A percentile compares a stretch with the other conserved stretches of the same genome.
These are phyloP conservation scores for Protosalanx chinensis DNA, from an alignment of 2,797 vertebrate species.

Conservation along the genomic window DNA sequence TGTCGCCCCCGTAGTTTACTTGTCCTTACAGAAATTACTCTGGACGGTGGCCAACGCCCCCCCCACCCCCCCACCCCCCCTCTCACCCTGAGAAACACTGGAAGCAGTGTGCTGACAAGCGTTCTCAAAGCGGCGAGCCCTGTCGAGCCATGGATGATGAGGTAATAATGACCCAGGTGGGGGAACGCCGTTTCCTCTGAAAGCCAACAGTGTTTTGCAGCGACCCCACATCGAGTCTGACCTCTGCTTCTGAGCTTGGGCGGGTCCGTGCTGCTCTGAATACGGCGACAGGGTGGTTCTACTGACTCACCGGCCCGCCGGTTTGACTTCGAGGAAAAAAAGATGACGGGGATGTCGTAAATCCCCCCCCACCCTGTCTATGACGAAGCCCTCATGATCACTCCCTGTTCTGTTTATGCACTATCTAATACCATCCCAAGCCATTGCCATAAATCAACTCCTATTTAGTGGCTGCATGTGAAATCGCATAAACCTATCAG, in stretches of 20 bases:
- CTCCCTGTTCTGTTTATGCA: neutral
- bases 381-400: neutral
- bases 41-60: slow-evolving; percentile 46
- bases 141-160: slow-evolving; percentile 40
- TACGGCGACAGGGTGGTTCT: too few species aligned
- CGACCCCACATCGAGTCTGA: too few species aligned
- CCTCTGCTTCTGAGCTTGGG: too few species aligned
- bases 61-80: too few species aligned
- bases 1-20: slow-evolving; percentile 49
- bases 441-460: neutral
- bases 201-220: too few species aligned
- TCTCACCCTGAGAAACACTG: slow-evolving; percentile 32
- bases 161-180: neutral
- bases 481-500: slow-evolving; percentile 7
- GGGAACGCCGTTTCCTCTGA: too few species aligned
- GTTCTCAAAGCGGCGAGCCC: slow-evolving; percentile 33
- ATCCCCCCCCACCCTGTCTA: too few species aligned
- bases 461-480: neutral
- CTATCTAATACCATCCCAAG: neutral
- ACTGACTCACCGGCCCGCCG: too few species aligned
- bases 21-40: slow-evolving; percentile 56
- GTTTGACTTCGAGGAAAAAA: too few species aligned
- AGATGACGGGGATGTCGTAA: too few species aligned
- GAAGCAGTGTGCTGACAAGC: slow-evolving; percentile 45
- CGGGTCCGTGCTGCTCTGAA: too few species aligned